Conservation (phyloP, 2,888 invertebrate genomes). For the Caenorhabditis imperialis region DNA sequence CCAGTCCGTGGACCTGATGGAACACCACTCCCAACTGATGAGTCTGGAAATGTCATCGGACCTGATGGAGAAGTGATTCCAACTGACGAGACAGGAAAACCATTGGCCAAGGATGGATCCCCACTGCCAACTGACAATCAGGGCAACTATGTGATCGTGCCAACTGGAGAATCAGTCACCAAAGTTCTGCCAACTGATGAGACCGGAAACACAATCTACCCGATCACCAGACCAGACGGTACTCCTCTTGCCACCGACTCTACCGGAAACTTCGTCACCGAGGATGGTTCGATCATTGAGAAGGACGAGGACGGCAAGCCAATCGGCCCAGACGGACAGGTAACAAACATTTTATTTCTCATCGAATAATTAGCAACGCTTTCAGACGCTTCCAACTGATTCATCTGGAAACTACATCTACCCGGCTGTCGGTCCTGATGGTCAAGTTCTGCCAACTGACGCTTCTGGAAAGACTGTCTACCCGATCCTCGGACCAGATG, state of each 20-base stretch:
- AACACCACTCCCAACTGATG: conserved; percentile 38
- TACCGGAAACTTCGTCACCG: conserved; percentile 18
- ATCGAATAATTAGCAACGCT: too few relatives aligned
- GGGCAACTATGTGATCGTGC: conserved; percentile 21
- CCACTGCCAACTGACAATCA: conserved; percentile 44
- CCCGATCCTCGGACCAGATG: conserved; percentile 46
- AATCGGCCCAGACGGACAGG: conserved; percentile 59
- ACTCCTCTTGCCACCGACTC: conserved; percentile 28
- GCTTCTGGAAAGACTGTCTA: conserved; percentile 19
- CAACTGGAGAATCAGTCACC: conserved; percentile 11
- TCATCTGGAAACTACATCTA: conserved; percentile 43
- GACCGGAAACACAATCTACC: conserved; percentile 44
- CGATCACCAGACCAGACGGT: conserved; percentile 38
- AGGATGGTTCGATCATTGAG: too few relatives aligned
- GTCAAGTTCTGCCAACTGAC: conserved; percentile 56
- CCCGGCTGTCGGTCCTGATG: conserved; percentile 54
- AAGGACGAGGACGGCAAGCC: conserved; percentile 49
- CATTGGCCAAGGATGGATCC: conserved; percentile 25
- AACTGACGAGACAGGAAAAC: conserved; percentile 32
- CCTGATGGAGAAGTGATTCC: conserved; percentile 10
- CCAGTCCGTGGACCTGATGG: conserved; percentile 48
- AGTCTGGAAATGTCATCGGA: conserved; percentile 29
- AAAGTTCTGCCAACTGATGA: conserved; percentile 53
- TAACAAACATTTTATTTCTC: too few relatives aligned
- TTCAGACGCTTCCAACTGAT: conserved; percentile 63